A percentile compares a stretch with the other conserved stretches of the same genome.
Evolutionary conservation across 2,888 invertebrate genomes (phyloP).

Genomic region (Apamea anceps): DNA sequence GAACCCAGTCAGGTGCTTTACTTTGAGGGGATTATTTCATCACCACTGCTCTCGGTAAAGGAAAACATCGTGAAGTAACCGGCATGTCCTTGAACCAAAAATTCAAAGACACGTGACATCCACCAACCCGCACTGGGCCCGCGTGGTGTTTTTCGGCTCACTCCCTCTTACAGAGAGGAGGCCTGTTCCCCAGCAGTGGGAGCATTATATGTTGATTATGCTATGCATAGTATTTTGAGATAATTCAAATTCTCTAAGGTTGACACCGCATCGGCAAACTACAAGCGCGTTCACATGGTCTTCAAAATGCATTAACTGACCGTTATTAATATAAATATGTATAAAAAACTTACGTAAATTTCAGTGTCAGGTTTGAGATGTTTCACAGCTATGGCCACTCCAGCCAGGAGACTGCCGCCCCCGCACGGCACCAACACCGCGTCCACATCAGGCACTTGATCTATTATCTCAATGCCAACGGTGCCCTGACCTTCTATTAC

Average conservation of each 20-base stretch:
- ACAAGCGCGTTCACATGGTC: neutral
- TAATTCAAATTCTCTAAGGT: neutral
- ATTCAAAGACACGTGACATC: no score
- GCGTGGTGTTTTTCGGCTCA: no score
- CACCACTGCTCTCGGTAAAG: neutral
- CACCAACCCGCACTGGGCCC: no score
- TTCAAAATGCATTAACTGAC: neutral
- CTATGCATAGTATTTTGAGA: neutral
- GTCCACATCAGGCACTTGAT: constrained; percentile 96
- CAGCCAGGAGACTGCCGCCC: constrained; percentile 97
- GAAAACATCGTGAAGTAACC: neutral
- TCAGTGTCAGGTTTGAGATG: constrained; percentile 95
- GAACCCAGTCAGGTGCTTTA: neutral
- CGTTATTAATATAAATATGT: neutral
- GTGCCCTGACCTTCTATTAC: constrained; percentile 98
- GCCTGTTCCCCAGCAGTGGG: no score
- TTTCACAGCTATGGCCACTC: constrained; percentile 96
- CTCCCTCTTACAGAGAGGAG: no score
- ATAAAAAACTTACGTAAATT: constrained; percentile 93
- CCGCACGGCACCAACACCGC: constrained; percentile 97
- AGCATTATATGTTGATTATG: no score
- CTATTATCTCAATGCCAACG: constrained; percentile 96
- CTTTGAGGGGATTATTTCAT: neutral
- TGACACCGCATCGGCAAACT: neutral
- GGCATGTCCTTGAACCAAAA: no score